Percentiles rank a stretch among this genome's conserved stretches.
These are phyloP conservation scores for Hippopotamus amphibius DNA, from an alignment of 2,113 vertebrate species.

Conservation along the genomic window DNA sequence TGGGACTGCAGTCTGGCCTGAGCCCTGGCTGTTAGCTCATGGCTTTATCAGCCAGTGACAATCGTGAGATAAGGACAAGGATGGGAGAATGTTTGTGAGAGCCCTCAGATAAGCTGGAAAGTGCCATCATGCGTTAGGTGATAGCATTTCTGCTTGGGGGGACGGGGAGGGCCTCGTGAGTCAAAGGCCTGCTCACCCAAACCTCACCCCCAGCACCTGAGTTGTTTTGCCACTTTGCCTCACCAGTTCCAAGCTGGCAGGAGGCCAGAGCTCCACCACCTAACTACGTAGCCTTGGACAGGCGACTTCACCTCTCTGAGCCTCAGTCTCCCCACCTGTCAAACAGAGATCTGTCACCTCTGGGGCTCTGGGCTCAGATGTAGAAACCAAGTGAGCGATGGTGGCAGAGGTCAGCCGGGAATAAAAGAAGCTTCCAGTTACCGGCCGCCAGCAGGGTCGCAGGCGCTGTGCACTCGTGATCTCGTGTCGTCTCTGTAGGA, in stretches of 20 bases:
- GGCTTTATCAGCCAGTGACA: not conserved
- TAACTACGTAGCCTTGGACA: not conserved
- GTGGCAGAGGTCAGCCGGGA: not conserved
- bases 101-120: not conserved
- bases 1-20: not conserved
- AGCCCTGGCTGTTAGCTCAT: not conserved
- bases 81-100: not conserved
- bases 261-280: not conserved
- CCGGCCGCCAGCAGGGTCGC: not conserved
- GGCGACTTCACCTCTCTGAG: not conserved
- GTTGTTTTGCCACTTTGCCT: not conserved
- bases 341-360: not conserved
- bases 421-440: not conserved
- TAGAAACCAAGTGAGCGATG: not conserved
- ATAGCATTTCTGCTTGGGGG: not conserved
- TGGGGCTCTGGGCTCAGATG: not conserved
- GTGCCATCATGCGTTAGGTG: not conserved
- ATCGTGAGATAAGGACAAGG: not conserved
- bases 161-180: not conserved
- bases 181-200: not conserved
- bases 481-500: not conserved
- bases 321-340: slow-evolving; percentile 24
- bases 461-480: accelerated
- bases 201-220: not conserved
- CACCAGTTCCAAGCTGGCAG: not conserved